These are phyloP conservation scores for Eumacrocentrus americanus DNA, from an alignment of 2,888 invertebrate species.

Conservation along the genomic window DNA sequence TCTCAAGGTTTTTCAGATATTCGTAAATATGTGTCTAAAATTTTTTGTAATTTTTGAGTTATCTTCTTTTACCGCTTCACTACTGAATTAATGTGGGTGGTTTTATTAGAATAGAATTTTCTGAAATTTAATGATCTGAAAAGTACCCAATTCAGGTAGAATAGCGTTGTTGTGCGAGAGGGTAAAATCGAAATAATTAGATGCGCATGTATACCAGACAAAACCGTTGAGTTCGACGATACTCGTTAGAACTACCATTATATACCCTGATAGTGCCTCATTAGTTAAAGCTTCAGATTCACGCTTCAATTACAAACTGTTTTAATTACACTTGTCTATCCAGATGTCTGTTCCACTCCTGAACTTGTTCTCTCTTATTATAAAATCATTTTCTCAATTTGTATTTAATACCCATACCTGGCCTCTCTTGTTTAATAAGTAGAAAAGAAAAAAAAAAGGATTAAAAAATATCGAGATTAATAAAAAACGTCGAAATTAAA, in stretches of 20 bases:
- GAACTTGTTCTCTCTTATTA: background rate
- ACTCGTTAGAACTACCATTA: conserved; percentile 55
- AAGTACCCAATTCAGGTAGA: background rate
- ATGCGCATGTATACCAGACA: conserved; percentile 36
- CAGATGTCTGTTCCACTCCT: background rate
- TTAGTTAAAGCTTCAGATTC: conserved; percentile 53
- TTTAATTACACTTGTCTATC: conserved; percentile 53
- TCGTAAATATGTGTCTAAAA: background rate
- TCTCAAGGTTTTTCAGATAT: too few species aligned
- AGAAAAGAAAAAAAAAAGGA: background rate
- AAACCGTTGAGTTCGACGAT: conserved; percentile 36
- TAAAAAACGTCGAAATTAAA: conserved; percentile 1
- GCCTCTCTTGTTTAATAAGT: background rate
- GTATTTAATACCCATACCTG: background rate
- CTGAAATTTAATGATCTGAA: background rate
- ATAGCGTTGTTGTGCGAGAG: background rate
- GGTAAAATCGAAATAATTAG: conserved; percentile 35
- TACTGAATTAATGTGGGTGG: too few species aligned
- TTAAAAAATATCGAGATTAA: background rate
- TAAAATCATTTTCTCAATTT: background rate
- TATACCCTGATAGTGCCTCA: conserved; percentile 51
- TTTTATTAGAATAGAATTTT: too few species aligned
- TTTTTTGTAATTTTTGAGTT: background rate
- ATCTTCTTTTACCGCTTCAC: too few species aligned
- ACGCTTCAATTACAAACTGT: conserved; percentile 50